Evolutionary conservation across 2,113 vertebrate species (phyloP), one percentile per base, ranked within the genome.

Genomic region (Brachyistius frenatus): DNA sequence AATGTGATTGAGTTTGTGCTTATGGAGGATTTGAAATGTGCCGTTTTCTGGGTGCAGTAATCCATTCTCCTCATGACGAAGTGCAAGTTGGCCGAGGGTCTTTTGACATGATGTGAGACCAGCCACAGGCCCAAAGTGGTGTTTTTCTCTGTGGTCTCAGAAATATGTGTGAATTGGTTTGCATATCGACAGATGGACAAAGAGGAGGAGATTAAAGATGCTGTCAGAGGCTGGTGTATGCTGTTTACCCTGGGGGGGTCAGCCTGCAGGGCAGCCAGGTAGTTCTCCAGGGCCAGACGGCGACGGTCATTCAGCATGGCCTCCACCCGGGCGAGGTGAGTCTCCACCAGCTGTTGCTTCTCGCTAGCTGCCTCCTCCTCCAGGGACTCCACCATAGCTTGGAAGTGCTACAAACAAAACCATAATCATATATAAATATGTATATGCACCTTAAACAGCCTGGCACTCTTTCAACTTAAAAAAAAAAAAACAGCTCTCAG

Each of bases 271-370:
- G 97, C 97, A 0, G 97, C 96, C 75, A 99, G 93, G 91, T 99
- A 99, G 88, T 97, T 98, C 94, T 99, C 98, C 86, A 99, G 91
- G 2, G 98, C 96, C 11, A 97, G 93, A 9, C 97, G 96, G 16
- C 97, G 97, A 1, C 97, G 97, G 77, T 99, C 97, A 0, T 99
- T 98, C 73, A 99, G 88, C 96, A 99, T 97, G 54, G 97, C 96
- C 92, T 99, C 97, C 73, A 99, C 98, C 0, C 97, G 96, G 31
- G 97, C 98, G 63, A 99, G 92, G 91, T 99, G 98, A 46, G 98
- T 99, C 83, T 99, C 98, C 80, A 99, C 98, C 46, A 99, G 95
- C 94, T 99, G 98, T 92, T 99, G 98, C 91, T 99, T 98, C 94
- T 99, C 98, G 0, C 97, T 98, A 4, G 98, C 98, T 23, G 97